Evolutionary conservation across 64 coral and sea anemone genomes (phyloP).

Genomic region (Dendrophyllia cribrosa): DNA sequence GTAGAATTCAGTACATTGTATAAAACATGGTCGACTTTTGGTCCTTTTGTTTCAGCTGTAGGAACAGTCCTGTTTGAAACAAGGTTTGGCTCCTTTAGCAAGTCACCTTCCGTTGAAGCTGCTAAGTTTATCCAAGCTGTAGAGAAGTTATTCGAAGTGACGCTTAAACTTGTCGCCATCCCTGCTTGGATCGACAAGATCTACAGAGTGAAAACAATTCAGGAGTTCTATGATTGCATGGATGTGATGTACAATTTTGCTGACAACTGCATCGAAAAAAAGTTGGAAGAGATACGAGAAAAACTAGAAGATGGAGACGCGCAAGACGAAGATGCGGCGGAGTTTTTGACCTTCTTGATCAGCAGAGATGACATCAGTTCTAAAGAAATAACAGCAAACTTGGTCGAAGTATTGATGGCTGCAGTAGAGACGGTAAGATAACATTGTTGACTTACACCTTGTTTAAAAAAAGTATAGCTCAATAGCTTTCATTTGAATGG

Average conservation of each 20-base stretch:
- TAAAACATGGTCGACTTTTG: no score
- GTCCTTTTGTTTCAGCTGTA: slow-evolving; percentile 48
- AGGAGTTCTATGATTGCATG: slow-evolving; percentile 68
- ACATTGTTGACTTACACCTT: no score
- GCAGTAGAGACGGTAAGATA: slow-evolving; percentile 77
- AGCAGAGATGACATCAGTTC: slow-evolving; percentile 58
- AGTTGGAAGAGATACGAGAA: slow-evolving; percentile 48
- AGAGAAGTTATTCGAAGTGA: neutral
- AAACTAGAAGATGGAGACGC: slow-evolving; percentile 40
- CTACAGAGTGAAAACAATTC: slow-evolving; percentile 57
- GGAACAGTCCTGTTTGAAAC: slow-evolving; percentile 82
- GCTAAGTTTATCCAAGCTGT: slow-evolving; percentile 59
- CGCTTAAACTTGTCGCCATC: neutral
- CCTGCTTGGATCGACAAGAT: slow-evolving; percentile 72
- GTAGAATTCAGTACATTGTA: no score
- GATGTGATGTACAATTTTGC: slow-evolving; percentile 76
- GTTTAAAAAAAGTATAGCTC: no score
- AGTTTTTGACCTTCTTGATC: slow-evolving; percentile 82
- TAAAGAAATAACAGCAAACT: slow-evolving; percentile 68
- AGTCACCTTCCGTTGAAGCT: slow-evolving; percentile 55
- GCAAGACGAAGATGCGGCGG: slow-evolving; percentile 37
- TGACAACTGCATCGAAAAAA: slow-evolving; percentile 56
- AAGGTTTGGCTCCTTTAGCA: slow-evolving; percentile 75
- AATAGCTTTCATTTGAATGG: no score
- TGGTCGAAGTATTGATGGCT: slow-evolving; percentile 71